Base-by-base conservation (phyloP, 92 coral and sea anemone species). In the Phenganax stokvisi region DNA sequence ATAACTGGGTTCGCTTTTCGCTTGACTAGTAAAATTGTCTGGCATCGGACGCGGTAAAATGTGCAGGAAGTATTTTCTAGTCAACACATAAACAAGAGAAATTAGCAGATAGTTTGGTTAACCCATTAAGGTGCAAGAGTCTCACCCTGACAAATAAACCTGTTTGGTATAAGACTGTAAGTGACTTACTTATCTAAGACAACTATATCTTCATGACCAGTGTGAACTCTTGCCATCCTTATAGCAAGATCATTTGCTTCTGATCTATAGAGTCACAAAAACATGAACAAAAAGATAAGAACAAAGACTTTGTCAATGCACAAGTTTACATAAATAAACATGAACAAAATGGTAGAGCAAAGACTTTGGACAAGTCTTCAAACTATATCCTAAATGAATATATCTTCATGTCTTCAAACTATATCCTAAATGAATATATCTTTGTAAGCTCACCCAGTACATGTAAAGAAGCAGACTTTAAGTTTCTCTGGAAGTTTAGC, bases 171-270 rank as follows among this genome's bases (percentile, higher is more conserved):
- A 0, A 37, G 47, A 37, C 5, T 37, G 5, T 37, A 37, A 12
- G 51, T 25, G 9, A 82, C 81, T 3, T 89, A 96, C 99, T 90
- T 79, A 77, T 96, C 99, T 31, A 96, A 82, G 60, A 76, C 84
- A 25, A 92, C 77, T 0, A 92, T 80, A 47, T 96, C 99, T 55
- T 96, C 77, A 58, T 87, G 81, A 80, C 88, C 86, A 9, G 92
- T 89, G 63, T 96, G 90, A 6, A 75, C 74, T 76, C 97, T 87
- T 72, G 97, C 97, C 85, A 96, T 74, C 81, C 91, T 81, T 75
- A 96, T 76, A 11, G 99, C 99, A 80, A 96, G 90, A 74, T 96
- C 99, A 86, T 96, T 96, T 57, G 99, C 99, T 67, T 96, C 99
- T 56, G 99, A 96, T 28, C 99, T 92, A 88, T 65, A 80, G 56